Base-by-base conservation (phyloP, 1,140 invertebrate species). In the Trinorchestia longiramus region DNA sequence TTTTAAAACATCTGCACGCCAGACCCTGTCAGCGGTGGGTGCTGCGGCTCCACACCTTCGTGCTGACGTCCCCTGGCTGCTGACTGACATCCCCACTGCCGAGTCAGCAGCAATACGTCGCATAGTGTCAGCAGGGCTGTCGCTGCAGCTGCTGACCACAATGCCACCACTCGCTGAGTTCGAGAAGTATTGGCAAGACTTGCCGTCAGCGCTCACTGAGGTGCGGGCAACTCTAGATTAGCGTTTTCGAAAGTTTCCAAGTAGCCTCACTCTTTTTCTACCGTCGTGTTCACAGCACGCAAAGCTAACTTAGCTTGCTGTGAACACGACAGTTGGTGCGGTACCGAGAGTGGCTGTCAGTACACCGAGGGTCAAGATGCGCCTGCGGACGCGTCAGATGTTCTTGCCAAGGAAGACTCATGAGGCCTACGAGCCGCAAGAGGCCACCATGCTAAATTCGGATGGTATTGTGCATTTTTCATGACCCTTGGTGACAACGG, bases 21-120 rank as follows among this genome's bases (percentile, higher is more conserved):
- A 96, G 95, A 77, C 96, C 95, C 95, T 96, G 53, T 19, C 87
- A 62, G 91, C 96, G 15, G 87, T 96, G 77, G 42, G 43, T 42
- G 87, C 96, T 0, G 96, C 96, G n/a, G 96, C 95, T 77, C 88
- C 95, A 43, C 87, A 95, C 36, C 95, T 95, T 28, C 96, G 96
- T 41, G 92, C 92, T 15, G 77, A 88, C 28, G 45, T 95, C 36
- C 95, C 88, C 19, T 96, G 96, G 96, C 17, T 96, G 57, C 42
- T 96, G 41, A 96, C 95, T 57, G 96, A 96, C 77, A 87, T 96
- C 28, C 96, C 96, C 1, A 91, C 95, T n/a, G 95, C 94, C 44
- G 96, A 96, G 8, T 91, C 96, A 43, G 95, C 96, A 95, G 90
- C 91, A 28, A 95, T 95, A 17, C 95, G 95, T 88, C 87, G 95